A percentile compares a stretch with the other conserved stretches of the same genome.
phyloP scores from a whole-genome alignment of 2,888 invertebrate species.

The Chloroclysta siterata region DNA sequence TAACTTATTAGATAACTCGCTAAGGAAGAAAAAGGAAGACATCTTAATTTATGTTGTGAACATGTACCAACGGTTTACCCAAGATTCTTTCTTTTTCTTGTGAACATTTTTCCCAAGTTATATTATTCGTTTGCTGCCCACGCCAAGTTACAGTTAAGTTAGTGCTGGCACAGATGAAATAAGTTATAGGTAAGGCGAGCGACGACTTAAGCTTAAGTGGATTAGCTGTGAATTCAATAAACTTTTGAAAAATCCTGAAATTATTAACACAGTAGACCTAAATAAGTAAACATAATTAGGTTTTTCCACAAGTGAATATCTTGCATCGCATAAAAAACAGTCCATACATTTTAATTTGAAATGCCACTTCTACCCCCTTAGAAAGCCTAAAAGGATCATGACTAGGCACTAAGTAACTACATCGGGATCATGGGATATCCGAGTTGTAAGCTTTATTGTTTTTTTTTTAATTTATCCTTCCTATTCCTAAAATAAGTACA shows the following conservation, averaged over 20 bases:
- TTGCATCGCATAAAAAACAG: too few species aligned
- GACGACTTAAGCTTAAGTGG: neutral
- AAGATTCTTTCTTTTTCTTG: neutral
- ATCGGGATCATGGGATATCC: too few species aligned
- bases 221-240: neutral
- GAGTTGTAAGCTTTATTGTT: too few species aligned
- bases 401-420: too few species aligned
- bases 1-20: neutral
- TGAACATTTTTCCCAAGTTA: neutral
- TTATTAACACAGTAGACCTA: neutral
- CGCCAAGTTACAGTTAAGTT: slow-evolving; percentile 5
- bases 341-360: too few species aligned
- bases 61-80: neutral
- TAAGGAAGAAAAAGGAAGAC: slow-evolving; percentile 13
- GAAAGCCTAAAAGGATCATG: too few species aligned
- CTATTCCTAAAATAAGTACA: too few species aligned
- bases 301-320: too few species aligned
- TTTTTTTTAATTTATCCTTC: too few species aligned
- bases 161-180: neutral
- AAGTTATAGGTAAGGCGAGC: neutral
- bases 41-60: slow-evolving; percentile 15
- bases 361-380: too few species aligned
- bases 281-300: too few species aligned
- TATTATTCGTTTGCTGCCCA: slow-evolving; percentile 2
- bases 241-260: neutral